A percentile compares a stretch with the other conserved stretches of the same genome.
These are phyloP conservation scores for Eupithecia pulchellata DNA, from an alignment of 2,888 invertebrate species.

Conservation along the genomic window DNA sequence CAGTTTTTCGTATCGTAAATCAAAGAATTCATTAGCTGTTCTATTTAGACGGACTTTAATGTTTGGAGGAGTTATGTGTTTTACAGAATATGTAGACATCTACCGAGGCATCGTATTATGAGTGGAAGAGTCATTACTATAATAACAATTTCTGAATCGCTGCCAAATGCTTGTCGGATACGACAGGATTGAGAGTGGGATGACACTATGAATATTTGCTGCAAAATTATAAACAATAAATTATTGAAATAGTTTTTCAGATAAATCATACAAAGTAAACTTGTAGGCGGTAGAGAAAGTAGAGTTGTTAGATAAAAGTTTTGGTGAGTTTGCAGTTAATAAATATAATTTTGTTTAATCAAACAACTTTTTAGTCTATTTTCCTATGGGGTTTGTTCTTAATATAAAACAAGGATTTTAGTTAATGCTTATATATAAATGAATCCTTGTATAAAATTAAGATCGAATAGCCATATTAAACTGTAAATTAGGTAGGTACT, in stretches of 20 bases:
- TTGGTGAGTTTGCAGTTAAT: not conserved
- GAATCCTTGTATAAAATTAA: not conserved
- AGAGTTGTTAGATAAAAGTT: not conserved
- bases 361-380: too few relatives aligned
- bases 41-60: constrained; percentile 66
- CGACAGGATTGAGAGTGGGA: constrained; percentile 62
- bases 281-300: constrained; percentile 25
- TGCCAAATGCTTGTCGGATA: constrained; percentile 75
- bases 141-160: constrained; percentile 76
- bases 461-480: not conserved
- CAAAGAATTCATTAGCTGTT: constrained; percentile 60
- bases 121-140: constrained; percentile 75
- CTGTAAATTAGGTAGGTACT: not conserved
- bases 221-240: constrained; percentile 68
- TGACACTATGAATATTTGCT: constrained; percentile 63
- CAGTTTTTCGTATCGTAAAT: constrained; percentile 53
- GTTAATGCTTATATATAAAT: too few relatives aligned
- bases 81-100: constrained; percentile 68
- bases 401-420: too few relatives aligned
- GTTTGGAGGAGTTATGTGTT: constrained; percentile 68
- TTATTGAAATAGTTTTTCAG: constrained; percentile 56
- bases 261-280: constrained; percentile 61
- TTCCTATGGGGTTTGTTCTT: too few relatives aligned
- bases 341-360: too few relatives aligned
- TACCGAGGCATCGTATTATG: constrained; percentile 75